Evolutionary conservation across 2,888 invertebrate species (phyloP).

Genomic region (Drosophila buzzatii): DNA sequence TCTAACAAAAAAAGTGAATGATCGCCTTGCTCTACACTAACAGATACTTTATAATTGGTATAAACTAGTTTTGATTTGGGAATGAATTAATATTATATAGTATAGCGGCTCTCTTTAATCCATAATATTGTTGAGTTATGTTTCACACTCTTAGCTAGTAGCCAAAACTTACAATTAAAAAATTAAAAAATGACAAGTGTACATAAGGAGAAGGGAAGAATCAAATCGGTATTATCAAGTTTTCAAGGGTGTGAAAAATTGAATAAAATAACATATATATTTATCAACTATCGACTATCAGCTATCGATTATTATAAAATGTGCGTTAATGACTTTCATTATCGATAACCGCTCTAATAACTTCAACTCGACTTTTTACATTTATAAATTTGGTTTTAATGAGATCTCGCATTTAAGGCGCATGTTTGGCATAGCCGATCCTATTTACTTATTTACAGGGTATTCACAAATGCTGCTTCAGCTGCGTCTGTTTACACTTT

Average conservation of each 20-base stretch:
- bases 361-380: background rate
- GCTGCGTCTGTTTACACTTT: constrained; percentile 59
- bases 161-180: too few relatives aligned
- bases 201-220: too few relatives aligned
- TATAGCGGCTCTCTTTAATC: too few relatives aligned
- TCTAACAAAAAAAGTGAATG: background rate
- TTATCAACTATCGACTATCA: background rate
- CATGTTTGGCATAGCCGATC: background rate
- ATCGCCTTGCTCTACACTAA: background rate
- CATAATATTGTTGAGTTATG: too few relatives aligned
- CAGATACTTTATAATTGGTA: background rate
- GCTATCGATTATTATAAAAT: background rate
- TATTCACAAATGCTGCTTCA: constrained; percentile 3
- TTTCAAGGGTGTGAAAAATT: background rate
- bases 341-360: background rate
- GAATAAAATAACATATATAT: background rate
- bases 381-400: too few relatives aligned
- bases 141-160: too few relatives aligned
- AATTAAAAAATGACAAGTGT: too few relatives aligned
- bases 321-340: background rate
- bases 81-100: too few relatives aligned
- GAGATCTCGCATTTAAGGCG: too few relatives aligned
- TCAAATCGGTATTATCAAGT: background rate
- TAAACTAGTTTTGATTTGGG: too few relatives aligned
- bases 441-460: background rate